A percentile compares a stretch with the other conserved stretches of the same genome.
Conservation (phyloP, 92 coral and sea anemone species). For the Parazoanthus swiftii region DNA sequence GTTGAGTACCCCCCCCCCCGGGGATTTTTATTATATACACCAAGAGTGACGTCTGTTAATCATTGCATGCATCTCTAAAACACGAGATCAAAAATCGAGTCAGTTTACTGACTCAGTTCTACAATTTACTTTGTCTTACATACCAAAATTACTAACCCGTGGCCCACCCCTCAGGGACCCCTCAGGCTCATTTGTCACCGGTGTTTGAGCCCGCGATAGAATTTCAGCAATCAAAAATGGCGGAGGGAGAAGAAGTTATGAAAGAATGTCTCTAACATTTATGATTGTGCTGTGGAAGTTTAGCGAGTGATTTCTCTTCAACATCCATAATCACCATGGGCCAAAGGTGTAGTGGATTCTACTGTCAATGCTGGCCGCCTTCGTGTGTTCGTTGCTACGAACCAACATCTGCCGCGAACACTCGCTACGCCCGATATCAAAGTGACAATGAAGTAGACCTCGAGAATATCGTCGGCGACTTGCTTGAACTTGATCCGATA, state of each 20-base stretch:
- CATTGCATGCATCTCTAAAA: no score
- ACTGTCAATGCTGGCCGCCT: slow-evolving; percentile 70
- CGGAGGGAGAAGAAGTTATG: not conserved
- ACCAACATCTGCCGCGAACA: slow-evolving; percentile 61
- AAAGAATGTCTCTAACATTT: not conserved
- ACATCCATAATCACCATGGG: slow-evolving; percentile 57
- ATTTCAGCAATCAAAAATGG: slow-evolving; percentile 5
- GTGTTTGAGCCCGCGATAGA: slow-evolving; percentile 25
- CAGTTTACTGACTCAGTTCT: no score
- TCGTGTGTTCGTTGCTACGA: slow-evolving; percentile 59
- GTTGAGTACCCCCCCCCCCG: no score
- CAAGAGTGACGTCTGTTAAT: no score
- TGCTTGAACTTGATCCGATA: slow-evolving; percentile 88
- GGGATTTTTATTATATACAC: no score
- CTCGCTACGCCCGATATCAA: slow-evolving; percentile 89
- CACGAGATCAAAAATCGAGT: no score
- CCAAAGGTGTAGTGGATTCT: slow-evolving; percentile 67
- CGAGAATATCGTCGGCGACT: slow-evolving; percentile 81
- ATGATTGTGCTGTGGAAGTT: not conserved
- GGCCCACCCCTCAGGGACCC: not conserved
- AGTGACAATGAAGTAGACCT: slow-evolving; percentile 88
- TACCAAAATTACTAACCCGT: not conserved
- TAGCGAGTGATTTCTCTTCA: not conserved
- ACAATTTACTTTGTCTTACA: no score
- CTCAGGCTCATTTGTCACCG: not conserved